Conservation (phyloP, 2,113 vertebrate genomes). For the Sciurus niger region DNA sequence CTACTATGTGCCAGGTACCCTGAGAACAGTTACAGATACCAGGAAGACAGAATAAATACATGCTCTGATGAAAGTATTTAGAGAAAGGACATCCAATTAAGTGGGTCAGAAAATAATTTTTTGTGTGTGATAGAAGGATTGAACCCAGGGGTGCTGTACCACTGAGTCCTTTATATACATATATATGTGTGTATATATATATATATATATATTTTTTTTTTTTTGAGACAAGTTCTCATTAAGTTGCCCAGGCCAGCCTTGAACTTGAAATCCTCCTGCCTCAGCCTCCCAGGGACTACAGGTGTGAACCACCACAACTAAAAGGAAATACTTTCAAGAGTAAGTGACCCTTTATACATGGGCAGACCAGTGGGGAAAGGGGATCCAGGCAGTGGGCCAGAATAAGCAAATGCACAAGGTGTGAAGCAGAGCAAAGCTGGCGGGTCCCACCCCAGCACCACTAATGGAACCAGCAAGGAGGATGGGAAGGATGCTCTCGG, state of each 20-base stretch:
- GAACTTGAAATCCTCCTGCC: too few species aligned
- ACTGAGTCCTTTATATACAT: too few species aligned
- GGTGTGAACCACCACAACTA: too few species aligned
- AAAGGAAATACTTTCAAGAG: background rate
- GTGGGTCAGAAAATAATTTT: background rate
- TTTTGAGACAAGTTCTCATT: too few species aligned
- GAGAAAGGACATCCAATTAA: background rate
- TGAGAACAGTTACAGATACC: background rate
- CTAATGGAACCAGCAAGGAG: rapidly evolving
- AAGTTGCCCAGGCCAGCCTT: too few species aligned
- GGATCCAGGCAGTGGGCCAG: too few species aligned
- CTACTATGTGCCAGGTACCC: background rate
- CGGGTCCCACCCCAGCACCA: rapidly evolving
- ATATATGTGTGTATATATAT: too few species aligned
- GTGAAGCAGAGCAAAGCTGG: rapidly evolving
- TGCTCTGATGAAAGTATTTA: background rate
- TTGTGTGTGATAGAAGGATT: too few species aligned
- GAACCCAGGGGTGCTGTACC: too few species aligned
- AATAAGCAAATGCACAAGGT: too few species aligned
- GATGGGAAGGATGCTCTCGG: rapidly evolving
- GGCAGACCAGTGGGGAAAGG: background rate
- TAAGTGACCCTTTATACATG: background rate
- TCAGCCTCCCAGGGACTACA: too few species aligned
- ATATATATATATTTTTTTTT: too few species aligned
- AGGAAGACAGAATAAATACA: background rate